phyloP scores from a whole-genome alignment of 1,140 invertebrate species.

The Procambarus virginalis region DNA sequence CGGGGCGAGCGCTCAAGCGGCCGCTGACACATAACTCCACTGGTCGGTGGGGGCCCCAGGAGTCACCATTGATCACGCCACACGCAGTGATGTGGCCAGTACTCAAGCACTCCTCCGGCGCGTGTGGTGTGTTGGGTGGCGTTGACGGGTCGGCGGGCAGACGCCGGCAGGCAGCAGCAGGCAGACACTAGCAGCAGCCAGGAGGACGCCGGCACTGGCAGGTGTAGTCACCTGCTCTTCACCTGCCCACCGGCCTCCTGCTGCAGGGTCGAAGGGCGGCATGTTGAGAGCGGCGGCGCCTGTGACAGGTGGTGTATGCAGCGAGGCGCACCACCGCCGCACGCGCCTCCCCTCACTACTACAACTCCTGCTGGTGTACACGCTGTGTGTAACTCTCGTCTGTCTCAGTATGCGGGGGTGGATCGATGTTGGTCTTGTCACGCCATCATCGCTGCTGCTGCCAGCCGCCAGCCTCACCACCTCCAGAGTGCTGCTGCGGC shows the following conservation, averaged over 20 bases:
- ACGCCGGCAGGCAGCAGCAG: constrained; percentile 9
- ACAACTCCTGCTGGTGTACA: constrained; percentile 16
- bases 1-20: no score
- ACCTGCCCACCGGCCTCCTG: constrained; percentile 23
- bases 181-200: not conserved
- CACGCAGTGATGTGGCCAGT: not conserved
- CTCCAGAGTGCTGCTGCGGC: constrained; percentile 16
- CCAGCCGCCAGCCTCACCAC: constrained; percentile 35
- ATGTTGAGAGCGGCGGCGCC: not conserved
- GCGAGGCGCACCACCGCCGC: constrained; percentile 9
- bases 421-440: constrained; percentile 54
- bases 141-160: constrained; percentile 9
- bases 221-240: not conserved
- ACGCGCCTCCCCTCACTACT: constrained; percentile 24
- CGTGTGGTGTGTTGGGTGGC: not conserved
- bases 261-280: not conserved
- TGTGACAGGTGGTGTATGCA: constrained; percentile 5
- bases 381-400: constrained; percentile 13
- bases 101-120: not conserved
- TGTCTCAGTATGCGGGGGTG: constrained; percentile 35
- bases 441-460: constrained; percentile 28
- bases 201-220: not conserved
- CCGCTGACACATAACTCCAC: not conserved
- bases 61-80: constrained; percentile 1
- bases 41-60: not conserved